Conservation (phyloP, 2,797 vertebrate genomes). For the Chromobotia macracanthus region DNA sequence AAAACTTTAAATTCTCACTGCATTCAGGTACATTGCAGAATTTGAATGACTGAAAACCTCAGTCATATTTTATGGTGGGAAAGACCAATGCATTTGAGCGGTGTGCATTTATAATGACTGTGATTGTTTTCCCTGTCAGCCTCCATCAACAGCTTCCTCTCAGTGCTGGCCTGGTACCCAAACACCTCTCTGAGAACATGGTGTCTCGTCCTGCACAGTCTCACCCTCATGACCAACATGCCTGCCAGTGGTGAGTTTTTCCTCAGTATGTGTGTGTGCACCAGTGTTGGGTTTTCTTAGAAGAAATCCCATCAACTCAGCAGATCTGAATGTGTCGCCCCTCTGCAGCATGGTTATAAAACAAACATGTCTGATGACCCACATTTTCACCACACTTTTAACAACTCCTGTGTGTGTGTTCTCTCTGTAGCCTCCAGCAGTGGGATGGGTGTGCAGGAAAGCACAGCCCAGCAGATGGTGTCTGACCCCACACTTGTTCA, state of each 20-base stretch:
- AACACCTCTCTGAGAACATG: slow-evolving; percentile 94
- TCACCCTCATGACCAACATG: slow-evolving; percentile 99
- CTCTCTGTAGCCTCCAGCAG: slow-evolving; percentile 77
- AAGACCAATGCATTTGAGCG: background rate
- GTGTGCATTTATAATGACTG: background rate
- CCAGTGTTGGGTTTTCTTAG: background rate
- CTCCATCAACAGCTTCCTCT: slow-evolving; percentile 95
- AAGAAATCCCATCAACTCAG: background rate
- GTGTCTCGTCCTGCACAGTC: slow-evolving; percentile 97
- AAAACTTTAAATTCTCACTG: slow-evolving; percentile 18
- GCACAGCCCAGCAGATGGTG: slow-evolving; percentile 94
- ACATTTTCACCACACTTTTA: background rate
- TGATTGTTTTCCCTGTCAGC: slow-evolving; percentile 71
- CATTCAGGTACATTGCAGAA: background rate
- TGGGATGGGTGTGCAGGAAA: slow-evolving; percentile 87
- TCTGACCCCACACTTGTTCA: slow-evolving; percentile 94
- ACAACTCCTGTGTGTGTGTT: background rate
- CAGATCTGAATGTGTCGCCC: background rate
- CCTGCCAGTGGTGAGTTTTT: slow-evolving; percentile 84
- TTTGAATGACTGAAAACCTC: slow-evolving; percentile 11
- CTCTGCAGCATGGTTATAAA: slow-evolving; percentile 7
- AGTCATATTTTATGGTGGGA: background rate
- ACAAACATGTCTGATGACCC: slow-evolving; percentile 8
- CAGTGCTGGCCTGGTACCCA: slow-evolving; percentile 96
- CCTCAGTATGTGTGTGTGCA: background rate